Evolutionary conservation across 2,888 invertebrate species (phyloP).

Genomic region (Artemia sp.): DNA sequence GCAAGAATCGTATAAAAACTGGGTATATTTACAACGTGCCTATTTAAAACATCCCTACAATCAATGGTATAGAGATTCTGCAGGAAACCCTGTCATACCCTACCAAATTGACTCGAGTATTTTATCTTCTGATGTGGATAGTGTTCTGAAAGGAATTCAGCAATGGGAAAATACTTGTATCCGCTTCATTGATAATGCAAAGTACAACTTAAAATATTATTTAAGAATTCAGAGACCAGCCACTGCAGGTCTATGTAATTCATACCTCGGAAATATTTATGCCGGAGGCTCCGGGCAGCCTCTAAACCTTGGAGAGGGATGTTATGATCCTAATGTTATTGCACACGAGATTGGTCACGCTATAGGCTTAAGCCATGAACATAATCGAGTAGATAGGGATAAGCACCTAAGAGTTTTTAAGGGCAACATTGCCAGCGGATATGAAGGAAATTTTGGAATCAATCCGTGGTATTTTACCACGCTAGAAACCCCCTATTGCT

Average conservation of each 20-base stretch:
- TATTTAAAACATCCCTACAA: not conserved
- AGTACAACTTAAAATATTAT: not conserved
- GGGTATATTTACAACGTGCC: not conserved
- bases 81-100: not conserved
- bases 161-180: constrained; percentile 18
- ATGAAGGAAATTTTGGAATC: not conserved
- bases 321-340: not conserved
- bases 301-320: constrained; percentile 5
- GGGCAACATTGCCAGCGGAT: not conserved
- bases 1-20: not conserved
- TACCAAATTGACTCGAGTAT: not conserved
- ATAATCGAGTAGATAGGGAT: constrained; percentile 1
- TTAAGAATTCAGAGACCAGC: not conserved
- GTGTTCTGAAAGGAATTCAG: not conserved
- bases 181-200: constrained; percentile 13
- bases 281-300: not conserved
- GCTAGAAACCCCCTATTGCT: not conserved
- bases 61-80: not conserved
- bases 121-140: not conserved
- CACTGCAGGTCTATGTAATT: not conserved
- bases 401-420: not conserved
- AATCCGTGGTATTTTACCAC: not conserved
- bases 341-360: not conserved
- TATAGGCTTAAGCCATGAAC: constrained; percentile 1
- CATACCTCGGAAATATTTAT: not conserved